Percentiles rank a stretch among this genome's conserved stretches.
Evolutionary conservation across 2,888 invertebrate genomes (phyloP).

Genomic region (Microctonus aethiopoides): DNA sequence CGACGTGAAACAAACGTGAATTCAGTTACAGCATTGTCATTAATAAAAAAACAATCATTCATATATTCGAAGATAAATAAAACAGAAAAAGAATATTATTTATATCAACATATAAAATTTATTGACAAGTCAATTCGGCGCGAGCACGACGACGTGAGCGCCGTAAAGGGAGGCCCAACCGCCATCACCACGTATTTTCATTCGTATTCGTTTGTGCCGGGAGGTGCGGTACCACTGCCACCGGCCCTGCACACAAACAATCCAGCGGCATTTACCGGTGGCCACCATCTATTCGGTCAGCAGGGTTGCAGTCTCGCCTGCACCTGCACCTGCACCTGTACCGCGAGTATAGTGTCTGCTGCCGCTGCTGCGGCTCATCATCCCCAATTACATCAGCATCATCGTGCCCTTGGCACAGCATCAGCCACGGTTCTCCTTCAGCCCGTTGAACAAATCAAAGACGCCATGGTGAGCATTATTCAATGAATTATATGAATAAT

Average conservation of each 20-base stretch:
- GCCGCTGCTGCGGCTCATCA: conserved; percentile 50
- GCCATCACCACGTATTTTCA: conserved; percentile 67
- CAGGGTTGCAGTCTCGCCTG: conserved; percentile 61
- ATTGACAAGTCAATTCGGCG: conserved; percentile 35
- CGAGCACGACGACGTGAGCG: conserved; percentile 46
- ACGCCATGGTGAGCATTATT: conserved; percentile 65
- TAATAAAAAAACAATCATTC: conserved; percentile 22
- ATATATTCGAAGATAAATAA: too few species aligned
- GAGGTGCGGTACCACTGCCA: conserved; percentile 65
- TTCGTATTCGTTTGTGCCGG: conserved; percentile 67
- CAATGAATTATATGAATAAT: neutral
- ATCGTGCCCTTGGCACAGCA: conserved; percentile 53
- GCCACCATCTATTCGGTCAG: conserved; percentile 54
- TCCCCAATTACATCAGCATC: conserved; percentile 53
- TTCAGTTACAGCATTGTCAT: conserved; percentile 25
- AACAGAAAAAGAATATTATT: conserved; percentile 28
- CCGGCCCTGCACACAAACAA: conserved; percentile 57
- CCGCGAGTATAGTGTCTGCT: conserved; percentile 56
- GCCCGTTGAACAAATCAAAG: conserved; percentile 64
- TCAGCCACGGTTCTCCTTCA: conserved; percentile 62
- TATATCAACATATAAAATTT: conserved; percentile 39
- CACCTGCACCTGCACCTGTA: conserved; percentile 60
- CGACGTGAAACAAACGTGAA: conserved; percentile 6
- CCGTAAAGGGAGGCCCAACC: conserved; percentile 56
- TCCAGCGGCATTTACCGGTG: conserved; percentile 52